A percentile compares a stretch with the other conserved stretches of the same genome.
Evolutionary conservation across 2,113 vertebrate genomes (phyloP).

Genomic region (Eonycteris spelaea): DNA sequence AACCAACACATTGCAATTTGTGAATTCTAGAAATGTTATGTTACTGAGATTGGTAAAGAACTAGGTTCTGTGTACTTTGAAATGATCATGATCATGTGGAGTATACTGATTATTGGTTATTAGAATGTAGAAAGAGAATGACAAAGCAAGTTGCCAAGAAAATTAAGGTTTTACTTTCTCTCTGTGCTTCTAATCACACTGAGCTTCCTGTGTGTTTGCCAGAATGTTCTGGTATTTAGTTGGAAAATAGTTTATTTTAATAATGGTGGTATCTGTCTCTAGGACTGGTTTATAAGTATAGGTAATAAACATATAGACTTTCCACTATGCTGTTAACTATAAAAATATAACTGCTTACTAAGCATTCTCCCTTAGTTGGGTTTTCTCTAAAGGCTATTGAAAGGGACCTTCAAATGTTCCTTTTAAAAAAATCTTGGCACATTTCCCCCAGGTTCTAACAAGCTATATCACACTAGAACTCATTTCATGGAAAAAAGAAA

Average conservation of each 20-base stretch:
- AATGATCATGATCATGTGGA: neutral
- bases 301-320: neutral
- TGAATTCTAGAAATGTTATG: neutral
- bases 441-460: constrained; percentile 51
- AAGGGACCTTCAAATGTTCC: constrained; percentile 2
- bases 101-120: neutral
- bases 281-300: neutral
- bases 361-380: neutral
- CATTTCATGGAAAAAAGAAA: constrained; percentile 80
- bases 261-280: neutral
- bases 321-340: neutral
- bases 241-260: neutral
- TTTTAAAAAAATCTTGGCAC: constrained; percentile 26
- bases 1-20: neutral
- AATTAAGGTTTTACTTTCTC: constrained; percentile 14
- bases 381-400: constrained; percentile 46
- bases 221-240: neutral
- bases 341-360: neutral
- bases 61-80: neutral
- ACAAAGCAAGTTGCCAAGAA: neutral
- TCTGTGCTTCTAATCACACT: neutral
- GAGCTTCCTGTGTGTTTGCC: neutral
- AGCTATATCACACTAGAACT: constrained; percentile 74
- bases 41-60: neutral
- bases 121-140: neutral